Evolutionary conservation across 92 coral and sea anemone genomes (phyloP), one percentile per base, ranked within the genome.

Genomic region (Phenganax marumi): DNA sequence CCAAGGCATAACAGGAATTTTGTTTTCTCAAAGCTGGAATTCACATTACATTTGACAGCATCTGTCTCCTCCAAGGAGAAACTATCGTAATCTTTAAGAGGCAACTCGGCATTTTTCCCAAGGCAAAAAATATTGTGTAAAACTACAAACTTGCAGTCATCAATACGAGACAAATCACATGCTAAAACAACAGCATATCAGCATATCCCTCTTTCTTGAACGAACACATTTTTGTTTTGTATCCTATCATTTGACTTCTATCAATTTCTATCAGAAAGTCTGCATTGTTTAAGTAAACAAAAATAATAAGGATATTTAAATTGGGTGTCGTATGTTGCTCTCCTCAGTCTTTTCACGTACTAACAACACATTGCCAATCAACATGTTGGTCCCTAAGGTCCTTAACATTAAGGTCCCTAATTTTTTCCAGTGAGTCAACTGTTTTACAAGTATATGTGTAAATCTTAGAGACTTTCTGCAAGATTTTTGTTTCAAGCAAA

Each of bases 131-230:
- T 26, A 10, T 70, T 18, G 75, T 70, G 22, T 8, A 33, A 70
- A 70, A 70, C 50, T 68, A 68, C 73, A 68, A 68, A 68, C 52
- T 68, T n/a, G n/a, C n/a, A n/a, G n/a, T n/a, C n/a, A n/a, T n/a
- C n/a, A n/a, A n/a, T n/a, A n/a, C n/a, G n/a, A n/a, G n/a, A n/a
- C n/a, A n/a, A n/a, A n/a, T n/a, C n/a, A n/a, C n/a, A n/a, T n/a
- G n/a, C n/a, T 49, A 8, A 0, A 23, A 70, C 17, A 70, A 16
- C 52, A 16, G 51, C 75, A n/a, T n/a, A n/a, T n/a, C n/a, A n/a
- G n/a, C n/a, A n/a, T n/a, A 18, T 49, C 75, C 18, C 19, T 70
- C 75, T 70, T 70, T 8, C 18, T 7, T 70, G 46, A 70, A 70
- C 0, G 54, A 70, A 23, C 2, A 16, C 65, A 58, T 58, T 14